Percentiles rank a stretch among this genome's conserved stretches.
Conservation (phyloP, 2,113 vertebrate genomes). For the Stomatorhinus ivindoensis region DNA sequence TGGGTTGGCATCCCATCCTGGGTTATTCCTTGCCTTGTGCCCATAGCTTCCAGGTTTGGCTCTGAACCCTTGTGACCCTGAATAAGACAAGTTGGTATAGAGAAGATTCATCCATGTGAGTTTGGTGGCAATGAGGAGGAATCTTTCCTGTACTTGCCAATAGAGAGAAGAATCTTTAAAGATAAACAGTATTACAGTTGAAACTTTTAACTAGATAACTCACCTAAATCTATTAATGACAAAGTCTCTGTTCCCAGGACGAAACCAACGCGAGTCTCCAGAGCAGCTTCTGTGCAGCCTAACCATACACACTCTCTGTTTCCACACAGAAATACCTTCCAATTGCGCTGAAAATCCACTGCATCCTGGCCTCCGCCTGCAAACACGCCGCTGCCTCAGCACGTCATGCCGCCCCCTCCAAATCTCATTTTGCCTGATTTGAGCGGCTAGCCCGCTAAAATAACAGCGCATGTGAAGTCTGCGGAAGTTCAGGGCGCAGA, state of each 20-base stretch:
- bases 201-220: neutral
- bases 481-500: neutral
- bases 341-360: neutral
- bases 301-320: neutral
- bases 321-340: neutral
- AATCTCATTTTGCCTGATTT: constrained; percentile 8
- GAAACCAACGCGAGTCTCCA: neutral
- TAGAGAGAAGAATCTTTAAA: neutral
- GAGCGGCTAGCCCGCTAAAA: neutral
- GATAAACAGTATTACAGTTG: neutral
- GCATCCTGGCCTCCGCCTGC: neutral
- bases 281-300: neutral
- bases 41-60: neutral
- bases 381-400: neutral
- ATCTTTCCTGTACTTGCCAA: neutral
- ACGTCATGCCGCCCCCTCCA: neutral
- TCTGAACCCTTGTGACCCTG: neutral
- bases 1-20: neutral
- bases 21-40: neutral
- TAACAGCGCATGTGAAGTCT: neutral
- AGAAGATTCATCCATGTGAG: neutral
- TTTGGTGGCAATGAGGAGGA: neutral
- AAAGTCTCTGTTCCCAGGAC: neutral
- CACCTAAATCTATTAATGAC: neutral
- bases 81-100: neutral